Base-by-base conservation (phyloP, 2,888 invertebrate species). In the Nephrotoma guestfalica region DNA sequence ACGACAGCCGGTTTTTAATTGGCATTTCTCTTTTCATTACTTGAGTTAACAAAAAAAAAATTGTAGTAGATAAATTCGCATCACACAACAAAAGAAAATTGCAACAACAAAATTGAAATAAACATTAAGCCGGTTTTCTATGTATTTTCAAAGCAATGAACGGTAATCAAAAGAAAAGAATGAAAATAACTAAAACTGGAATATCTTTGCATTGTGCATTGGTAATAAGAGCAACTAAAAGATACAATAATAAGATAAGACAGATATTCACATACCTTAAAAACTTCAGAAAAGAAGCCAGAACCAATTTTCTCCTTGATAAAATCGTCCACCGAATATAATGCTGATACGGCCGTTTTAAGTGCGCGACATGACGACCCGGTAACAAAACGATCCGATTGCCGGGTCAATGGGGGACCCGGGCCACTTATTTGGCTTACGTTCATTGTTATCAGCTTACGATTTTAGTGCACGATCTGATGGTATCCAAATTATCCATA, bases 281-380 rank as follows among this genome's bases (percentile, higher is more conserved):
- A 98, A 88, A 99, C 98, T 93, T 98, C 97, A 4, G 98, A 98
- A 93, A 98, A 99, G 93, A 99, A 99, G 88, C 99, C 99, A 86
- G 95, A 94, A 86, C 98, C 99, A 90, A 99, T 97, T 92, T 97
- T 97, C 92, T 98, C 98, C 91, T 96, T 94, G 88, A 95, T 93
- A 92, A 99, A 98, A 93, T 99, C 98, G 92, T 98, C 98, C 89
- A 98, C 94, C 84, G 98, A 95, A 91, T 97, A 97, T 86, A 99
- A 93, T 83, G 97, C 96, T 86, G 97, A 96, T 87, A 98, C 97
- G 86, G 98, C 98, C 89, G 97, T 96, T 90, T 96, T 94, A 86
- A 98, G 93, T 83, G 98, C 98, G 89, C 96, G 96, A 91, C 97
- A 98, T 4, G 98, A 97, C 41, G 95, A 93, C 45, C 95, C 95